A percentile compares a stretch with the other conserved stretches of the same genome.
Conservation (phyloP, 2,888 invertebrate species). For the Synergus japonicus region DNA sequence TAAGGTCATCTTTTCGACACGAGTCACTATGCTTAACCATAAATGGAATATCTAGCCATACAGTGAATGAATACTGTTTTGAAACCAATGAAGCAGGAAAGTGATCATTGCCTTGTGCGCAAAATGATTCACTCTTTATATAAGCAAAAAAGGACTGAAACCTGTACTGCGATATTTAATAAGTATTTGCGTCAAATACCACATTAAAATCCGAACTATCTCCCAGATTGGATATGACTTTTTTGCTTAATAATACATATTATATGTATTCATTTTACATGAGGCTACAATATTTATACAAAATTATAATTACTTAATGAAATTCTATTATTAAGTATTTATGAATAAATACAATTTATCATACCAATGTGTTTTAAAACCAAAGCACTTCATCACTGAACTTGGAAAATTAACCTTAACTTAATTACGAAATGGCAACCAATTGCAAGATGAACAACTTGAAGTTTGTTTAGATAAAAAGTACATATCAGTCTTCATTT, state of each 20-base stretch:
- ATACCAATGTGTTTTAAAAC: constrained; percentile 38
- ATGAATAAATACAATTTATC: neutral
- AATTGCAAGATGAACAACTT: neutral
- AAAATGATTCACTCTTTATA: constrained; percentile 53
- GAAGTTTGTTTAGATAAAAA: constrained; percentile 23
- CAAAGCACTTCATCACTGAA: constrained; percentile 14
- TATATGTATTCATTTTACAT: neutral
- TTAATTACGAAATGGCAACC: neutral
- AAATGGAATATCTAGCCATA: constrained; percentile 55
- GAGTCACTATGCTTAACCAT: constrained; percentile 50
- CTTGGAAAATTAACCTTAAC: constrained; percentile 13
- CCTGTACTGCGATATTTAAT: constrained; percentile 15
- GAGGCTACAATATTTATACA: neutral
- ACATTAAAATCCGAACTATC: neutral
- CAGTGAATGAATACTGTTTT: constrained; percentile 57
- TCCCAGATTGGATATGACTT: neutral
- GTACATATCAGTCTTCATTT: neutral
- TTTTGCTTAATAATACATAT: neutral
- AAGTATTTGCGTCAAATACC: constrained; percentile 12
- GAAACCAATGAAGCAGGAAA: constrained; percentile 54
- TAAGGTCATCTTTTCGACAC: constrained; percentile 55
- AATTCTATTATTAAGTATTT: neutral
- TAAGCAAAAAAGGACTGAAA: constrained; percentile 30
- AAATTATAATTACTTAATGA: neutral
- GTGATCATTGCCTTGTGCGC: constrained; percentile 53